These are phyloP conservation scores for Elysia chlorotica DNA, from an alignment of 1,140 invertebrate species.

Conservation along the genomic window DNA sequence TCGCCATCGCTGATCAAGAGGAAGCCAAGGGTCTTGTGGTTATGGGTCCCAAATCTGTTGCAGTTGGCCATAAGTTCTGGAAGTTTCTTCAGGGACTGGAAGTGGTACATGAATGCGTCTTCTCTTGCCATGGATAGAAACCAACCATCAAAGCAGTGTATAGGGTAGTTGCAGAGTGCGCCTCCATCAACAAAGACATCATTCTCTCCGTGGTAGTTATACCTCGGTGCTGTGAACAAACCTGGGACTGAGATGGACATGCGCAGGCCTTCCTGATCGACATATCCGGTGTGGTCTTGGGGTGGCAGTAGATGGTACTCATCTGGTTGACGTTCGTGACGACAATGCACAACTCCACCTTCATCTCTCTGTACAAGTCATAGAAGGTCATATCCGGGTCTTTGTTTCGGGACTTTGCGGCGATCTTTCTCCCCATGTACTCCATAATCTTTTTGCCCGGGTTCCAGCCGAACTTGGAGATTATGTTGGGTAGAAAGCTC, in stretches of 20 bases:
- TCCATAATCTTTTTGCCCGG: constrained; percentile 44
- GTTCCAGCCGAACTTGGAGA: constrained; percentile 51
- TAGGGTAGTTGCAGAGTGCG: constrained; percentile 49
- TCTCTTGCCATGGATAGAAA: background rate
- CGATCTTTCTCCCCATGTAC: constrained; percentile 47
- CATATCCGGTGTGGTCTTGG: constrained; percentile 50
- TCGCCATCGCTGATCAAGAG: too few species aligned
- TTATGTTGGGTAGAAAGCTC: constrained; percentile 49
- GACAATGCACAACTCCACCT: constrained; percentile 44
- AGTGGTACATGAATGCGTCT: background rate
- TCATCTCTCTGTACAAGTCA: constrained; percentile 36
- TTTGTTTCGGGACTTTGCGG: constrained; percentile 36
- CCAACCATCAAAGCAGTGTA: constrained; percentile 50
- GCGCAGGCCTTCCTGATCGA: constrained; percentile 40
- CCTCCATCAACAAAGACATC: constrained; percentile 50
- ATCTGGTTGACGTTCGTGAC: constrained; percentile 45
- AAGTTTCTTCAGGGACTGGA: background rate
- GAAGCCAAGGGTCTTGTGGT: constrained; percentile 2
- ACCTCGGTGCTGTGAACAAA: constrained; percentile 36
- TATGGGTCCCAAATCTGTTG: background rate
- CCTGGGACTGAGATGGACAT: constrained; percentile 47
- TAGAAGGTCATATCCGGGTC: constrained; percentile 51
- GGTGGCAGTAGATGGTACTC: constrained; percentile 40
- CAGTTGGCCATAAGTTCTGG: background rate
- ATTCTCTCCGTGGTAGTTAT: constrained; percentile 31